A percentile compares a stretch with the other conserved stretches of the same genome.
These are phyloP conservation scores for Ylistrum balloti DNA, from an alignment of 1,140 invertebrate species.

Conservation along the genomic window DNA sequence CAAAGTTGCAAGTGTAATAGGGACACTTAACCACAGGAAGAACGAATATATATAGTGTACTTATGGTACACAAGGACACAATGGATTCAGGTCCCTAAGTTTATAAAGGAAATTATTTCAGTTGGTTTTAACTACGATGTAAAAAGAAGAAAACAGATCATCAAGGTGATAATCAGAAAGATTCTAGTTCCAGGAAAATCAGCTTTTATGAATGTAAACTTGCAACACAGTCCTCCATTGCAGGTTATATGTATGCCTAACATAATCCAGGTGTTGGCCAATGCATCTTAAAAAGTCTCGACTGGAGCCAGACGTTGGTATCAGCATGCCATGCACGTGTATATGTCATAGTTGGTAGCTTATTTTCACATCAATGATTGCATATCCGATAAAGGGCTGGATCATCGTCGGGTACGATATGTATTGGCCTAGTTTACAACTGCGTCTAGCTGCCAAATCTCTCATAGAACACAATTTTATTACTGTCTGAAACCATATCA, in stretches of 20 bases:
- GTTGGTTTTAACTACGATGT: no score
- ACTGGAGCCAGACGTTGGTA: not conserved
- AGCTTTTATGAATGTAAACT: not conserved
- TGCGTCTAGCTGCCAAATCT: conserved; percentile 23
- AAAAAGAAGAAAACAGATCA: no score
- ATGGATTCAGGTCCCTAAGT: not conserved
- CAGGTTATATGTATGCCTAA: not conserved
- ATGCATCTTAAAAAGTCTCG: conserved; percentile 38
- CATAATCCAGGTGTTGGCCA: not conserved
- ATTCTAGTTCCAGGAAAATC: not conserved
- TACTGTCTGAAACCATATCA: not conserved
- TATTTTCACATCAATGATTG: conserved; percentile 33
- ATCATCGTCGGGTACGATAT: not conserved
- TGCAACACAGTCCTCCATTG: not conserved
- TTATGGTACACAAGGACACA: not conserved
- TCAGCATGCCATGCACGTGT: conserved; percentile 31
- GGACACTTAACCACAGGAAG: not conserved
- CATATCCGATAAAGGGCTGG: conserved; percentile 5
- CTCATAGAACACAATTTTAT: not conserved
- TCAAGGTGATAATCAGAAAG: no score
- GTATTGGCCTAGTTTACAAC: not conserved
- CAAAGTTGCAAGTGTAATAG: not conserved
- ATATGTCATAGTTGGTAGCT: conserved; percentile 27
- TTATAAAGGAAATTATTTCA: no score
- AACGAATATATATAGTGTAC: not conserved